A percentile compares a stretch with the other conserved stretches of the same genome.
These are phyloP conservation scores for Stercorarius parasiticus DNA, from an alignment of 2,113 vertebrate genomes.

Conservation along the genomic window DNA sequence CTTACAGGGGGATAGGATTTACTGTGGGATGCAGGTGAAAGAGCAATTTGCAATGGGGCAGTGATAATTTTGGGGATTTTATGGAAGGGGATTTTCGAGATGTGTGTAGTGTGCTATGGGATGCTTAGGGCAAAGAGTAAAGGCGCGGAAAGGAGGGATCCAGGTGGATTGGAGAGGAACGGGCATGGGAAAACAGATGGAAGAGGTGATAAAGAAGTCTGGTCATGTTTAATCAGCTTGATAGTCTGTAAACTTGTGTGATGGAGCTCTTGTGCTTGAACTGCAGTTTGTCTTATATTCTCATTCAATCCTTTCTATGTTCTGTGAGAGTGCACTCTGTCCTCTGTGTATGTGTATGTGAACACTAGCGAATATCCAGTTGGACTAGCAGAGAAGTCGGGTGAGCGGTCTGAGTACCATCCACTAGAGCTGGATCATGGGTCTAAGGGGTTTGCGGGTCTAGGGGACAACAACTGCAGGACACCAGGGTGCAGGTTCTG, in stretches of 20 bases:
- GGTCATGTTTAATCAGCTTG: not conserved
- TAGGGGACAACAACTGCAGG: not conserved
- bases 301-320: not conserved
- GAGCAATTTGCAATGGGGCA: not conserved
- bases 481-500: not conserved
- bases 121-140: not conserved
- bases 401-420: not conserved
- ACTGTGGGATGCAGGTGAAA: not conserved
- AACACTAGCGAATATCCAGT: fast-evolving
- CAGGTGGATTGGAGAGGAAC: not conserved
- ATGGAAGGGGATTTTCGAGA: not conserved
- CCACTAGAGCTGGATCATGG: not conserved
- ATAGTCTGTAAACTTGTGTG: not conserved
- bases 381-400: not conserved
- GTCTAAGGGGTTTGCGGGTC: not conserved
- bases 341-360: too few species aligned
- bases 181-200: not conserved
- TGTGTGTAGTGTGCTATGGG: not conserved
- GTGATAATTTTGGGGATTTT: not conserved
- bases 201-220: not conserved
- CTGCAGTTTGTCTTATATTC: not conserved
- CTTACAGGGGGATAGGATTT: not conserved
- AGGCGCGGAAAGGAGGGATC: not conserved
- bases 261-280: not conserved
- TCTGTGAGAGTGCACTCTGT: not conserved